Evolutionary conservation across 2,113 vertebrate genomes (phyloP).

Genomic region (Craseonycteris thonglongyai): DNA sequence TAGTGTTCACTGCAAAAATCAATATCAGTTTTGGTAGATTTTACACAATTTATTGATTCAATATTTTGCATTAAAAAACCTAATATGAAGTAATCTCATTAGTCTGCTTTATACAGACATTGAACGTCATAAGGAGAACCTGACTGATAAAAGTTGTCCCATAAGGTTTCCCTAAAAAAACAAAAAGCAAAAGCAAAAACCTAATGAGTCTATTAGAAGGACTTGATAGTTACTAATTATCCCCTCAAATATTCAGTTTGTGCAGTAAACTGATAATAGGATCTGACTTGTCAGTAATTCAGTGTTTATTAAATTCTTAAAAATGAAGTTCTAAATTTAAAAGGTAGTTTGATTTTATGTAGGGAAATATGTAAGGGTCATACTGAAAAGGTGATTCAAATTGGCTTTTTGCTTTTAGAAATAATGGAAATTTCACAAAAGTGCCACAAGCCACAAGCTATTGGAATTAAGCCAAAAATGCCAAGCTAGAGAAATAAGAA

Average conservation of each 20-base stretch:
- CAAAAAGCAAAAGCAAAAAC: background rate
- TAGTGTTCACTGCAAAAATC: background rate
- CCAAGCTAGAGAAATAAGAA: background rate
- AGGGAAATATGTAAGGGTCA: background rate
- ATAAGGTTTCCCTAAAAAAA: background rate
- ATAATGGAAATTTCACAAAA: background rate
- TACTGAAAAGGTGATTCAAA: background rate
- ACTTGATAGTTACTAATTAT: background rate
- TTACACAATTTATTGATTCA: slow-evolving; percentile 22
- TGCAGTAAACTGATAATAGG: slow-evolving; percentile 6
- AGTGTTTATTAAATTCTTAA: background rate
- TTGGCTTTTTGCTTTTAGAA: background rate
- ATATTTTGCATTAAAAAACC: slow-evolving; percentile 15
- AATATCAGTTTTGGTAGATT: background rate
- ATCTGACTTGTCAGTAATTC: background rate
- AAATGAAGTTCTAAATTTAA: slow-evolving; percentile 16
- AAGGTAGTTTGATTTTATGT: background rate
- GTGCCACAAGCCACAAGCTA: background rate
- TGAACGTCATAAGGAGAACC: background rate
- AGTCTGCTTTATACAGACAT: background rate
- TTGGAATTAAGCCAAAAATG: background rate
- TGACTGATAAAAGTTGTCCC: background rate
- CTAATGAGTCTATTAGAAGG: background rate
- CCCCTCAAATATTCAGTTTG: background rate
- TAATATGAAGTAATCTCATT: background rate